A percentile compares a stretch with the other conserved stretches of the same genome.
These are phyloP conservation scores for Emydura subglobosa DNA, from an alignment of 2,113 vertebrate species.

Conservation along the genomic window DNA sequence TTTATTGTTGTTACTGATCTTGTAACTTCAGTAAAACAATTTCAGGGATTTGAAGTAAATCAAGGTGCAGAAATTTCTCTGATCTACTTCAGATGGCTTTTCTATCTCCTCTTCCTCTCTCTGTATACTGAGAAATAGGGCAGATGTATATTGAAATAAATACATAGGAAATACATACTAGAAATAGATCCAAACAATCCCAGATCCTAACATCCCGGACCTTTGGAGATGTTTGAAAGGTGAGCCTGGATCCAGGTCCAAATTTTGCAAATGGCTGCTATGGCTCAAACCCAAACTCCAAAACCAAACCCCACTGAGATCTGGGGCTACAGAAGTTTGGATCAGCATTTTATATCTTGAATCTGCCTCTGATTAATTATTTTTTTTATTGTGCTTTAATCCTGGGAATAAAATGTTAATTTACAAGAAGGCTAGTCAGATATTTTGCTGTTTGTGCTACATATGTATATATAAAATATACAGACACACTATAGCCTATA, in stretches of 20 bases:
- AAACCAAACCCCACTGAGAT: not conserved
- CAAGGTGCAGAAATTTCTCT: not conserved
- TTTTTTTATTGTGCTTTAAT: not conserved
- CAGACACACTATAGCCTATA: not conserved
- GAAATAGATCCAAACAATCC: not conserved
- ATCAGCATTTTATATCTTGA: not conserved
- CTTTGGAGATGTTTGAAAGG: slow-evolving; percentile 3
- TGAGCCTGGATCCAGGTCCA: not conserved
- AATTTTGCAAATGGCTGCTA: slow-evolving; percentile 8
- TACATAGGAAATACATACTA: not conserved
- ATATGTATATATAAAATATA: not conserved
- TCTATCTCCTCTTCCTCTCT: not conserved
- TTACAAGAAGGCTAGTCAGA: not conserved
- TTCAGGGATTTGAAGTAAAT: slow-evolving; percentile 31
- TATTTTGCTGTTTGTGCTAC: not conserved
- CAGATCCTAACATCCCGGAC: not conserved
- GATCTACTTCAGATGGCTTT: not conserved
- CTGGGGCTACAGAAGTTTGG: not conserved
- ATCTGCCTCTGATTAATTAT: not conserved
- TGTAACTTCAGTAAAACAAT: slow-evolving; percentile 20
- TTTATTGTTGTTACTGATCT: slow-evolving; percentile 41
- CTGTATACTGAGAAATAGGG: not conserved
- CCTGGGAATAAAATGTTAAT: not conserved
- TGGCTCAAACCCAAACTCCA: accelerated
- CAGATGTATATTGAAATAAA: not conserved